A percentile compares a stretch with the other conserved stretches of the same genome.
Conservation (phyloP, 2,113 vertebrate genomes). For the Maccullochella peelii region DNA sequence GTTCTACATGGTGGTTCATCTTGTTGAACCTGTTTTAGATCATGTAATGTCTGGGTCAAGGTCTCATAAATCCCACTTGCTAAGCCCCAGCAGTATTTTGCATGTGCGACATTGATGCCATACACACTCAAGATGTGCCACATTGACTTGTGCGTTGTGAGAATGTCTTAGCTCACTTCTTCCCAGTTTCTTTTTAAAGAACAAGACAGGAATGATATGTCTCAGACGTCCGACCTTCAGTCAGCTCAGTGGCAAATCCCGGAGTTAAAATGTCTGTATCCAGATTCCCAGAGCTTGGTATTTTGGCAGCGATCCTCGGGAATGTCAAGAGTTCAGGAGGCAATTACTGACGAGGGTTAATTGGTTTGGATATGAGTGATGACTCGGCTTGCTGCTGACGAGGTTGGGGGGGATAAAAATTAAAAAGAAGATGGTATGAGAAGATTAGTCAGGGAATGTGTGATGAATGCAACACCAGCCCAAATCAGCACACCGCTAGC, state of each 20-base stretch:
- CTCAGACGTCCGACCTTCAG: slow-evolving; percentile 78
- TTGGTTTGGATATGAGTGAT: slow-evolving; percentile 73
- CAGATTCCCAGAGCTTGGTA: slow-evolving; percentile 59
- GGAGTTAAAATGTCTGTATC: slow-evolving; percentile 63
- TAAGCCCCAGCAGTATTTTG: slow-evolving; percentile 60
- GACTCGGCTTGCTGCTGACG: slow-evolving; percentile 37
- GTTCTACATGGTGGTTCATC: slow-evolving; percentile 39
- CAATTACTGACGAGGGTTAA: slow-evolving; percentile 75
- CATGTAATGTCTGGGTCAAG: slow-evolving; percentile 47
- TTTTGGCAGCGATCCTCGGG: slow-evolving; percentile 63
- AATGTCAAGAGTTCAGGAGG: slow-evolving; percentile 74
- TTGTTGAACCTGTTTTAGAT: slow-evolving; percentile 53
- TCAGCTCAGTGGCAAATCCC: slow-evolving; percentile 72
- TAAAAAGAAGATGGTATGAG: slow-evolving; percentile 46
- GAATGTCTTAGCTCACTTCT: slow-evolving; percentile 68
- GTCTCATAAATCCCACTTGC: slow-evolving; percentile 45
- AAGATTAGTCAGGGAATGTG: slow-evolving; percentile 56
- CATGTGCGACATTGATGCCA: slow-evolving; percentile 54
- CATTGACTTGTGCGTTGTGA: slow-evolving; percentile 57
- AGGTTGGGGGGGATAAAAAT: slow-evolving; percentile 3
- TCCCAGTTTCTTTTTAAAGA: slow-evolving; percentile 78
- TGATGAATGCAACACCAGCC: slow-evolving; percentile 54
- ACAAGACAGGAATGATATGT: slow-evolving; percentile 66
- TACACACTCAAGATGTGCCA: slow-evolving; percentile 50
- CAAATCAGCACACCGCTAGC: slow-evolving; percentile 48